Percentiles rank a stretch among this genome's conserved stretches.
These are phyloP conservation scores for Lagria hirta DNA, from an alignment of 2,888 invertebrate genomes.

Conservation along the genomic window DNA sequence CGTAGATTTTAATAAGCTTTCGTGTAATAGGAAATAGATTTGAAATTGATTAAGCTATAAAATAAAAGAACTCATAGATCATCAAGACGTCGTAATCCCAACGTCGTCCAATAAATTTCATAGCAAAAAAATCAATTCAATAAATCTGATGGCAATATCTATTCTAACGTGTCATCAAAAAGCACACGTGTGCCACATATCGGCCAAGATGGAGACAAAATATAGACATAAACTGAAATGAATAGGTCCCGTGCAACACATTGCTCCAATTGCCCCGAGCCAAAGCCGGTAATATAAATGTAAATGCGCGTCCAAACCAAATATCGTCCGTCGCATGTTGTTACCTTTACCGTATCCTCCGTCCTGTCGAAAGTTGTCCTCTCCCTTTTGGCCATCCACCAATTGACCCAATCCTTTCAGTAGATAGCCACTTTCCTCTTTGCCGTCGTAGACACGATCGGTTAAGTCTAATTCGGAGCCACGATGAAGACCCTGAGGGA, in stretches of 20 bases:
- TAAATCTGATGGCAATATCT: slow-evolving; percentile 15
- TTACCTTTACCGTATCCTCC: slow-evolving; percentile 68
- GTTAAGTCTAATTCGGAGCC: slow-evolving; percentile 74
- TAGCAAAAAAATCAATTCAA: slow-evolving; percentile 22
- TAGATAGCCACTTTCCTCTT: slow-evolving; percentile 63
- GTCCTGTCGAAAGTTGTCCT: slow-evolving; percentile 71
- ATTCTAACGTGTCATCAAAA: slow-evolving; percentile 33
- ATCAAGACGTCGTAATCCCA: slow-evolving; percentile 9
- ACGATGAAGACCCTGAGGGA: slow-evolving; percentile 72
- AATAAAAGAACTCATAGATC: background rate
- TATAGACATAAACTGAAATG: slow-evolving; percentile 41
- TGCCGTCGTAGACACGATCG: slow-evolving; percentile 78
- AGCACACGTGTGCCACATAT: slow-evolving; percentile 32
- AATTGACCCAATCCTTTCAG: slow-evolving; percentile 77
- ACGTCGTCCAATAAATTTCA: slow-evolving; percentile 15
- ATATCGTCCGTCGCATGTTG: slow-evolving; percentile 27
- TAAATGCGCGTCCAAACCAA: slow-evolving; percentile 39
- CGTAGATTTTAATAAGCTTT: too few relatives aligned
- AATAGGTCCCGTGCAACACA: slow-evolving; percentile 41
- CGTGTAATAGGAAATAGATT: too few relatives aligned
- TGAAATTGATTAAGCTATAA: background rate
- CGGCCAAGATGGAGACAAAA: slow-evolving; percentile 40
- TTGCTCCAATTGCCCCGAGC: slow-evolving; percentile 34
- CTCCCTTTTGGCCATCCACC: slow-evolving; percentile 73
- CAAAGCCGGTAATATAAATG: slow-evolving; percentile 44